Base-by-base conservation (phyloP, 2,888 invertebrate species). In the Cryptus armator region DNA sequence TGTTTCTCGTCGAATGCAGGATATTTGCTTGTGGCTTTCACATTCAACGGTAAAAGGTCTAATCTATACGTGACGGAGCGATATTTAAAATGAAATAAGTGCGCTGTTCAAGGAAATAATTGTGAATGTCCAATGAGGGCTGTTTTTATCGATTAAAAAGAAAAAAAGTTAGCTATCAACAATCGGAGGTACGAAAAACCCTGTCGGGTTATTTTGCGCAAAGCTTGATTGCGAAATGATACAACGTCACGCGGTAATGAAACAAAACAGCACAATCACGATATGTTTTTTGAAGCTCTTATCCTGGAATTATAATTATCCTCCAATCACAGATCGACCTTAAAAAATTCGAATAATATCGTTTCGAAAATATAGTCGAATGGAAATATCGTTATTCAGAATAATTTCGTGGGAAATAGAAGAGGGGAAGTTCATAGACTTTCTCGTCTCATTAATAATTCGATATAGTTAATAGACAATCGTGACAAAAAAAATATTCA, bases 401-500 rank as follows among this genome's bases (percentile, higher is more conserved):
- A 59, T 29, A 59, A 14, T 29, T 59, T 5, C 12, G 19, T 12
- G 29, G 12, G 19, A 62, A 29, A 43, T 12, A 43, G 24, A 24
- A 24, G 24, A 44, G 29, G 74, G 68, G 66, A 46, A 64, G 62
- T 81, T 72, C 19, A n/a, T 66, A 48, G 68, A 51, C 70, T 46
- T 46, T 75, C 46, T 68, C 19, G 32, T 14, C 32, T 59, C 32
- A 14, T 14, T 24, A 59, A 59, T 6, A 59, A 53, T 59, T 83
- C 6, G 53, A 81, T 74, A 74, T 78, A 85, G 84, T 85, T 85
- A 85, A 82, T 85, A 79, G 64, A 43, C 37, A 66, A n/a, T 66
- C 37, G 43, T n/a, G 37, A 43, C 19, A 14, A 66, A 85, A 66
- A 85, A 74, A 79, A 86, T 86, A 85, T 76, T 82, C 84, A 86